Evolutionary conservation across 2,888 invertebrate genomes (phyloP), one percentile per base, ranked within the genome.

Genomic region (Oscheius myriophilus): DNA sequence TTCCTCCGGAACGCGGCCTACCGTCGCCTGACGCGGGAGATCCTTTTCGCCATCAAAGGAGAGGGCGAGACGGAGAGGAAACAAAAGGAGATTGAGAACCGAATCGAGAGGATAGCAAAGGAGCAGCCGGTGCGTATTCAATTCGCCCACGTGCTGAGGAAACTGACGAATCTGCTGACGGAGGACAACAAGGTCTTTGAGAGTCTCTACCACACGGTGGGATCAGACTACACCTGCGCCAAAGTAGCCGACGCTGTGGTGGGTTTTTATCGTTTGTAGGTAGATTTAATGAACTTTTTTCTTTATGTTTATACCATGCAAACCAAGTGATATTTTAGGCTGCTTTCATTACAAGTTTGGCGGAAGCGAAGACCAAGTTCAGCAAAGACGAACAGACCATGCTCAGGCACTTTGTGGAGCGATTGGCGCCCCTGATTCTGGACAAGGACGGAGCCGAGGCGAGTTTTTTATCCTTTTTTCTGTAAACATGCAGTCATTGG

Each of bases 131-230:
- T 73, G 12, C 26, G 70, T 7, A 18, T 66, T 55, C 39, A 69
- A 39, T 69, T 71, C 49, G 65, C 62, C 21, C 54, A 46, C 23
- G 51, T 67, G 25, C 26, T 75, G 46, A 59, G 54, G 43, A 46
- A 41, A 16, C 70, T 77, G 25, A 70, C 70, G 14, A 77, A 77
- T 58, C 62, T 61, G n/a, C 57, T 75, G 21, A 45, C 68, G 1
- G 59, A 61, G 42, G 69, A 73, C 14, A 61, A 59, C 21, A 54
- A 51, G 25, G 53, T 57, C 16, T 75, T 73, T 53, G 67, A 70
- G 21, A 12, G 46, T 1, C 41, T 72, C 7, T 62, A 67, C 12
- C 53, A 74, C 26, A 14, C 75, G 39, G 58, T 75, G 46, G 66
- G 70, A 1, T 69, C 67, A 14, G 66, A 61, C 9, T 65, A 70